Evolutionary conservation across 2,113 vertebrate genomes (phyloP).

Genomic region (Hippolais icterina): DNA sequence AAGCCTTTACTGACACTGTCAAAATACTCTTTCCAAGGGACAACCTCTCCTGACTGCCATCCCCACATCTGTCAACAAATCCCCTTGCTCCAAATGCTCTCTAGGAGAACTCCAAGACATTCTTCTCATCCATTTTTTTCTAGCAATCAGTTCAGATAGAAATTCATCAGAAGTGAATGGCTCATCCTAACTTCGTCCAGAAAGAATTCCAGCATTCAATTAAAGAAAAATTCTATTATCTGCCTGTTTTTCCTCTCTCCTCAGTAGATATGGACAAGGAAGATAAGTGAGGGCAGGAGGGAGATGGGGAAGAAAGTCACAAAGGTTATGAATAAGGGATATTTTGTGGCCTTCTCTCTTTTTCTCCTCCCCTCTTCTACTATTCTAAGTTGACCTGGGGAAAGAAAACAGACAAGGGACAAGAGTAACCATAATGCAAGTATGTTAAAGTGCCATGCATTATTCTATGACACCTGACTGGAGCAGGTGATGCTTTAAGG

Average conservation of each 20-base stretch:
- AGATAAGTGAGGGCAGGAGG: background rate
- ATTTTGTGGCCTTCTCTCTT: background rate
- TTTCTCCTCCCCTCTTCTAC: background rate
- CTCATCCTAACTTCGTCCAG: background rate
- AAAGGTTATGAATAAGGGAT: background rate
- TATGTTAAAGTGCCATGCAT: background rate
- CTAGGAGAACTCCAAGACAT: background rate
- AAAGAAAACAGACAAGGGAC: background rate
- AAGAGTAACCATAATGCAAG: background rate
- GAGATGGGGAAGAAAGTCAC: background rate
- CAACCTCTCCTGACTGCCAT: background rate
- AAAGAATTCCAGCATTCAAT: background rate
- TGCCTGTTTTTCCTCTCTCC: background rate
- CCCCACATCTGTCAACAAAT: background rate
- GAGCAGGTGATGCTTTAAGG: background rate
- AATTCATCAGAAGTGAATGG: background rate
- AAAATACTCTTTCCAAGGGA: rapidly evolving
- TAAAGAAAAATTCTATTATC: background rate
- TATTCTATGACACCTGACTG: background rate
- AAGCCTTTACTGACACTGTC: background rate
- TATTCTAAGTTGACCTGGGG: background rate
- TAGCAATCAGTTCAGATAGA: background rate
- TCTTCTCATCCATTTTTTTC: too few relatives aligned
- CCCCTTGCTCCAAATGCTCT: background rate
- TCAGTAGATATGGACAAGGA: rapidly evolving